A percentile compares a stretch with the other conserved stretches of the same genome.
These are phyloP conservation scores for Mamestra configurata DNA, from an alignment of 1,140 invertebrate species.

Conservation along the genomic window DNA sequence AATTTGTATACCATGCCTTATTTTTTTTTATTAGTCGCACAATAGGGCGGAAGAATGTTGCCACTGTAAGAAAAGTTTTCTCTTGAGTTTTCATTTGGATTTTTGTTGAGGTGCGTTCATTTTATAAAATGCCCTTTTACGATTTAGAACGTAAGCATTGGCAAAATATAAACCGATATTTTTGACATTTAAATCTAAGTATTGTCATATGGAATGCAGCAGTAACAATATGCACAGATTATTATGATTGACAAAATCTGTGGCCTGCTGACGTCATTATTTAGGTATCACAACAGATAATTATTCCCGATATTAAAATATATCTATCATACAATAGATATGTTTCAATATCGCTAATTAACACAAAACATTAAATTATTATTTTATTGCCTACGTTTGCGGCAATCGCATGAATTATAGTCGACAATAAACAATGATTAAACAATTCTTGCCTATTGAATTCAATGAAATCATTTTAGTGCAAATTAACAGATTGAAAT, in stretches of 20 bases:
- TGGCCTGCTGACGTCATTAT: slow-evolving; percentile 7
- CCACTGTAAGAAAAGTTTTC: neutral
- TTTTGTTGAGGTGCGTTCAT: neutral
- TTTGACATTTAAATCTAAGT: no score
- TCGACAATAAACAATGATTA: slow-evolving; percentile 47
- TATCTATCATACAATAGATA: slow-evolving; percentile 2
- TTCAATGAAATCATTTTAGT: slow-evolving; percentile 40
- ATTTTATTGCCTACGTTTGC: slow-evolving; percentile 32
- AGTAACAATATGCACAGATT: neutral
- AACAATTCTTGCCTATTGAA: slow-evolving; percentile 40
- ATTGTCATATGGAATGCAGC: no score
- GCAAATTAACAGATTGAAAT: slow-evolving; percentile 31
- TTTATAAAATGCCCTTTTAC: neutral
- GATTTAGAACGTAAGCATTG: no score
- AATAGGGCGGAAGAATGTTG: slow-evolving; percentile 5
- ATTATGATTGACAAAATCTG: neutral
- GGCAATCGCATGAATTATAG: slow-evolving; percentile 45
- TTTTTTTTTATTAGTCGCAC: slow-evolving; percentile 14
- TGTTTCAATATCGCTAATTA: slow-evolving; percentile 38
- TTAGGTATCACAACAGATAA: no score
- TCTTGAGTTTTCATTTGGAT: neutral
- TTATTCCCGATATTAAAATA: no score
- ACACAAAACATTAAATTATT: slow-evolving; percentile 47
- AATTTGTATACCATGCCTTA: slow-evolving; percentile 32
- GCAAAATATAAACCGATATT: no score